Evolutionary conservation across 92 coral and sea anemone genomes (phyloP).

Genomic region (Phenganax marumi): DNA sequence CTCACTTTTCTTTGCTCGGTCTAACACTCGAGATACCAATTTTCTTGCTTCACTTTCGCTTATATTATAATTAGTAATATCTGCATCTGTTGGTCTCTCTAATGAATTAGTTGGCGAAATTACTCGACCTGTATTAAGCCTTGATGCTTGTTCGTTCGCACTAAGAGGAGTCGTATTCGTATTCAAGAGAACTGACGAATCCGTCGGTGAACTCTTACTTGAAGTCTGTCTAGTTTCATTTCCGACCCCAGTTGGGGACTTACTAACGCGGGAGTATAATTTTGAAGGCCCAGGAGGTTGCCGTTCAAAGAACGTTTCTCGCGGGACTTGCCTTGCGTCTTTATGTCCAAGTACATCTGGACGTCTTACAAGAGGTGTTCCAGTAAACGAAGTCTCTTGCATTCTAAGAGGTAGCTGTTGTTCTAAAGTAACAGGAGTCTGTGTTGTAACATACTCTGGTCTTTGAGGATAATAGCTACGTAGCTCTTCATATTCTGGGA

Average conservation of each 20-base stretch:
- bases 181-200: too few relatives aligned
- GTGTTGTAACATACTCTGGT: not conserved
- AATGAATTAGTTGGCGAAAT: not conserved
- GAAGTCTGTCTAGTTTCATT: not conserved
- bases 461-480: not conserved
- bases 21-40: constrained; percentile 35
- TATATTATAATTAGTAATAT: constrained; percentile 21
- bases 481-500: constrained; percentile 23
- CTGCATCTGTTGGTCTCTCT: constrained; percentile 9
- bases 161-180: not conserved
- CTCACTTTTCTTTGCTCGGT: constrained; percentile 16
- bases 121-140: not conserved
- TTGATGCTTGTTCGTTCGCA: not conserved
- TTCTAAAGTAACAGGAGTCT: not conserved
- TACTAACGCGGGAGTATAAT: not conserved
- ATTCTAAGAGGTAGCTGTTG: constrained; percentile 15
- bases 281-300: constrained; percentile 31
- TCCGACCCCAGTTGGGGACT: not conserved
- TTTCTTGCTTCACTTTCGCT: constrained; percentile 35
- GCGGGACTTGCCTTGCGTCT: not conserved
- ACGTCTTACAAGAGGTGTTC: not conserved
- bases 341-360: not conserved
- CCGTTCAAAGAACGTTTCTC: not conserved
- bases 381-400: constrained; percentile 28
- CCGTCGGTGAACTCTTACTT: not conserved